Evolutionary conservation across 1,140 invertebrate species (phyloP), one percentile per base, ranked within the genome.

Genomic region (Hermetia illucens): DNA sequence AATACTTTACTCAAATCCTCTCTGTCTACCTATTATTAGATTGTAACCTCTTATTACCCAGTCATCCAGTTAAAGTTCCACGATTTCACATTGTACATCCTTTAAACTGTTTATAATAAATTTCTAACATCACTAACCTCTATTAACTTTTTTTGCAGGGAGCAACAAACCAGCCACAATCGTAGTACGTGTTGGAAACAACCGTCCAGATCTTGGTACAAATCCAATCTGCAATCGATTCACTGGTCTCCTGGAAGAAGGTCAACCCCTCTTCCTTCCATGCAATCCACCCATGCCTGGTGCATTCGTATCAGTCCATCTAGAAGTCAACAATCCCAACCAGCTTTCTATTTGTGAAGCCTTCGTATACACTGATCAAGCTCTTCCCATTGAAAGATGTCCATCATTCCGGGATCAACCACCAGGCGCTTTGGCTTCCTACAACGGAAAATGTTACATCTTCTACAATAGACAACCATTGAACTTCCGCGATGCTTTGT

Each of bases 371-470:
- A 93, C 90, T 0, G 88, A 93, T 64, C 88, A 93, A 66, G 90
- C 89, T 1, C 53, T 94, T 41, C 89, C 89, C 0, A 91, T 93
- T 41, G 90, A 93, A 61, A 69, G 89, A 40, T 94, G 89, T 61
- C 89, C 89, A 1, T 84, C 89, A 44, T 92, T 92, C 61, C 61
- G 88, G 19, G 88, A 93, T 53, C 87, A 92, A 55, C 87, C 87
- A 0, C 85, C 86, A 1, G 90, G 89, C 10, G 86, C 82, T 21
- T 84, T 86, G 0, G 86, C 89, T 2, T 93, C 89, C 0, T 95
- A 94, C 62, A 93, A 93, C 53, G 89, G 89, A 34, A 93, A 93
- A 64, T 95, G 90, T 58, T 95, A 95, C 55, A 87, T 91, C 42
- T 95, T 94, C 64, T 92, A 93, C 62, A 88, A 90, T 51, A 68